A percentile compares a stretch with the other conserved stretches of the same genome.
These are phyloP conservation scores for Encarsia formosa DNA, from an alignment of 2,888 invertebrate genomes.

Conservation along the genomic window DNA sequence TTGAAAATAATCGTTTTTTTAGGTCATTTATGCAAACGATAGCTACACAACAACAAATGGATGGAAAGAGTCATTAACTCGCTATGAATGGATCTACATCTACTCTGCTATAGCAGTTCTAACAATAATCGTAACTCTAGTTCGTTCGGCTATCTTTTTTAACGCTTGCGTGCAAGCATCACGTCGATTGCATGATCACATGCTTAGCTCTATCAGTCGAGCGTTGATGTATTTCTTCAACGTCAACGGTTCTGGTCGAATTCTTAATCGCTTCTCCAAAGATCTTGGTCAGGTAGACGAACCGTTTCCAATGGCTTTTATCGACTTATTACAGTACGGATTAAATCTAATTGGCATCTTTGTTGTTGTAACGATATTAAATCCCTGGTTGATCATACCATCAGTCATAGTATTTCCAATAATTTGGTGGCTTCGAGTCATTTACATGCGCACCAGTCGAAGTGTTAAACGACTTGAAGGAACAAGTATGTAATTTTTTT, in stretches of 20 bases:
- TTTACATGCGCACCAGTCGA: conserved; percentile 76
- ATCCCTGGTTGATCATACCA: conserved; percentile 69
- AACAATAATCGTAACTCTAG: conserved; percentile 49
- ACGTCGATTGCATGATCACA: conserved; percentile 71
- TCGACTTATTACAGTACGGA: conserved; percentile 73
- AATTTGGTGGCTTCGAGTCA: conserved; percentile 70
- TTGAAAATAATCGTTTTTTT: neutral
- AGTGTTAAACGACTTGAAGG: conserved; percentile 79
- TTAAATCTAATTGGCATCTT: conserved; percentile 76
- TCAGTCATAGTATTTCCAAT: conserved; percentile 66
- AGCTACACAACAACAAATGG: neutral
- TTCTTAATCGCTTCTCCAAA: conserved; percentile 85
- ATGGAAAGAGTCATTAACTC: conserved; percentile 35
- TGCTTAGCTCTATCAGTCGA: conserved; percentile 76
- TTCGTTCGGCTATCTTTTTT: conserved; percentile 57
- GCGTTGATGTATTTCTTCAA: conserved; percentile 86
- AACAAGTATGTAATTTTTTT: conserved; percentile 72
- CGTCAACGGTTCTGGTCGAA: conserved; percentile 75
- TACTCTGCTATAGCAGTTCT: conserved; percentile 53
- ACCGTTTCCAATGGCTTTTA: conserved; percentile 59
- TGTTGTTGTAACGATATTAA: conserved; percentile 71
- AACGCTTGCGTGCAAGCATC: conserved; percentile 74
- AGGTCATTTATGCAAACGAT: neutral
- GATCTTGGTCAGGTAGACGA: conserved; percentile 76
- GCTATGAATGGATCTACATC: conserved; percentile 55